Evolutionary conservation across 2,888 invertebrate species (phyloP).

Genomic region (Agonopterix subpropinquella): DNA sequence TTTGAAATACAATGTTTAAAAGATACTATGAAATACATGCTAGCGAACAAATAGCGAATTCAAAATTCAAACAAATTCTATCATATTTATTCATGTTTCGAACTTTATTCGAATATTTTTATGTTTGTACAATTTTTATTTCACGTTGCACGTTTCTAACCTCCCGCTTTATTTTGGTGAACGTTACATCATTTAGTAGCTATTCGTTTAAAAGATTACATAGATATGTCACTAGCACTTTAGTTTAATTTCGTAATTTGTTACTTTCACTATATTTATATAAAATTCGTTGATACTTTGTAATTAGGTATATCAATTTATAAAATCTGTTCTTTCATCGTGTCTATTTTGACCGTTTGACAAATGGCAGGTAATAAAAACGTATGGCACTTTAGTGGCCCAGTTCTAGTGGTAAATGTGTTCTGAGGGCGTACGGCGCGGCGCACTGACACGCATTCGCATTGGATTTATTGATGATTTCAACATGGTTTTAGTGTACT

Average conservation of each 20-base stretch:
- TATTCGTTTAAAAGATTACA: conserved; percentile 1
- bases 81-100: conserved; percentile 3
- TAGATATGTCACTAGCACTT: conserved; percentile 2
- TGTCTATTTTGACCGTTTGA: conserved; percentile 5
- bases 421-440: too few species aligned
- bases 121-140: too few species aligned
- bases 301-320: conserved; percentile 3
- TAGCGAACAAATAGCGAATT: neutral
- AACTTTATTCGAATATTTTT: neutral
- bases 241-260: conserved; percentile 4
- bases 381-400: conserved; percentile 2
- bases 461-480: conserved; percentile 4
- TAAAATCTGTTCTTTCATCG: conserved; percentile 2
- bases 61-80: conserved; percentile 1
- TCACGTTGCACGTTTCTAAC: too few species aligned
- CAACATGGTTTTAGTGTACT: conserved; percentile 1
- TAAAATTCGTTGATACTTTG: neutral
- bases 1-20: conserved; percentile 4
- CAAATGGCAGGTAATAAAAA: conserved; percentile 1
- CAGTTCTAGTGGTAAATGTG: conserved; percentile 1
- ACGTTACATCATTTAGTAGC: conserved; percentile 1
- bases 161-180: neutral
- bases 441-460: neutral
- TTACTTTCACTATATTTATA: conserved; percentile 1
- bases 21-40: neutral